A percentile compares a stretch with the other conserved stretches of the same genome.
Evolutionary conservation across 1,140 invertebrate species (phyloP).

Genomic region (Heliconius congener): DNA sequence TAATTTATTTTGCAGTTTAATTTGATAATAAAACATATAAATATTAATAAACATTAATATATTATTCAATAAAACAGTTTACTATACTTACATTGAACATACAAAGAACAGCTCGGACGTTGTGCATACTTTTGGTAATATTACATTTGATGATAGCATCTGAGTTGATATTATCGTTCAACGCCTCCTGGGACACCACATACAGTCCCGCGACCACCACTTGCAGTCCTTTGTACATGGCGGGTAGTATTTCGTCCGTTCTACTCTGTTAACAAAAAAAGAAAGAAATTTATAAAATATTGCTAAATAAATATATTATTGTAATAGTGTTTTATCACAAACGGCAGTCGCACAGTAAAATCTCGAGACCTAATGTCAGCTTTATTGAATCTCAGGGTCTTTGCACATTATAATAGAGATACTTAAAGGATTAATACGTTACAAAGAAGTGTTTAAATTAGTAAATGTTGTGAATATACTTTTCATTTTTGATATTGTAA

Average conservation of each 20-base stretch:
- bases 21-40: too few species aligned
- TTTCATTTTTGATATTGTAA: background rate
- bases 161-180: slow-evolving; percentile 51
- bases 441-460: slow-evolving; percentile 29
- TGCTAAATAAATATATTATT: background rate
- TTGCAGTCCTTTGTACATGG: slow-evolving; percentile 71
- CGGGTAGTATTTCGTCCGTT: slow-evolving; percentile 58
- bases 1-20: too few species aligned
- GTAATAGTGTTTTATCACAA: background rate
- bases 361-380: slow-evolving; percentile 11
- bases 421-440: slow-evolving; percentile 27
- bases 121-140: slow-evolving; percentile 56
- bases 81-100: slow-evolving; percentile 64
- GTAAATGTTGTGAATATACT: slow-evolving; percentile 22
- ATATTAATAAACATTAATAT: background rate
- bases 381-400: slow-evolving; percentile 38
- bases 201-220: slow-evolving; percentile 64
- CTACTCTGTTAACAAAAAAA: slow-evolving; percentile 59
- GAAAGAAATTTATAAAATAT: background rate
- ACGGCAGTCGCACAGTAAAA: background rate
- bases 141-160: slow-evolving; percentile 56
- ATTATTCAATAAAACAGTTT: background rate
- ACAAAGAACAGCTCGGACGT: slow-evolving; percentile 66
- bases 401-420: slow-evolving; percentile 31
- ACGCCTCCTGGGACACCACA: slow-evolving; percentile 47